Evolutionary conservation across 2,797 vertebrate species (phyloP).

Genomic region (Potorous gilbertii): DNA sequence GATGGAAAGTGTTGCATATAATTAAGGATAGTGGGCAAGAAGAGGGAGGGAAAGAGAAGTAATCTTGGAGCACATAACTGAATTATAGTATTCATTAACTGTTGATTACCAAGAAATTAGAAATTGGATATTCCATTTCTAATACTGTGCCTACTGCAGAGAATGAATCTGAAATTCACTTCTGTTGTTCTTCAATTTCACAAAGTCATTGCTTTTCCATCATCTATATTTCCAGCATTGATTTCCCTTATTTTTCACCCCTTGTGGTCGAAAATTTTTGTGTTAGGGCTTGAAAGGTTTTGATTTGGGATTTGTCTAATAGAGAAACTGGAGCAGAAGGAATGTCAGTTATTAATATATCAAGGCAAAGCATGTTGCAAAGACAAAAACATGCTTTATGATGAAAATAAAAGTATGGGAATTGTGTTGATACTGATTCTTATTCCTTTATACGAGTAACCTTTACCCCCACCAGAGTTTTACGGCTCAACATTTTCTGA

Average conservation of each 20-base stretch:
- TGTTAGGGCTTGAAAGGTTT: constrained; percentile 43
- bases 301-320: constrained; percentile 33
- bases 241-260: constrained; percentile 63
- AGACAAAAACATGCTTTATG: constrained; percentile 39
- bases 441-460: constrained; percentile 41
- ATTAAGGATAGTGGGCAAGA: constrained; percentile 56
- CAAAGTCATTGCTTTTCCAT: constrained; percentile 43
- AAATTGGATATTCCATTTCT: constrained; percentile 61
- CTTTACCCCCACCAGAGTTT: constrained; percentile 38
- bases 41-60: constrained; percentile 61
- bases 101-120: constrained; percentile 62
- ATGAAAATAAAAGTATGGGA: constrained; percentile 62
- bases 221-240: constrained; percentile 40
- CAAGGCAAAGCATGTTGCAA: constrained; percentile 31
- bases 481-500: constrained; percentile 71
- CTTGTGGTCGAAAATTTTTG: constrained; percentile 32
- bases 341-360: constrained; percentile 28
- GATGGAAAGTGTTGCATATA: constrained; percentile 14
- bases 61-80: constrained; percentile 62
- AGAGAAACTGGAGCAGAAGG: constrained; percentile 34
- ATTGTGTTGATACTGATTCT: constrained; percentile 50
- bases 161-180: constrained; percentile 45
- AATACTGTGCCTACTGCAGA: constrained; percentile 21
- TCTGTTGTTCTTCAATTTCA: constrained; percentile 51
- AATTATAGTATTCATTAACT: constrained; percentile 69